A percentile compares a stretch with the other conserved stretches of the same genome.
phyloP scores from a whole-genome alignment of 2,797 vertebrate species.

The Octomys mimax region DNA sequence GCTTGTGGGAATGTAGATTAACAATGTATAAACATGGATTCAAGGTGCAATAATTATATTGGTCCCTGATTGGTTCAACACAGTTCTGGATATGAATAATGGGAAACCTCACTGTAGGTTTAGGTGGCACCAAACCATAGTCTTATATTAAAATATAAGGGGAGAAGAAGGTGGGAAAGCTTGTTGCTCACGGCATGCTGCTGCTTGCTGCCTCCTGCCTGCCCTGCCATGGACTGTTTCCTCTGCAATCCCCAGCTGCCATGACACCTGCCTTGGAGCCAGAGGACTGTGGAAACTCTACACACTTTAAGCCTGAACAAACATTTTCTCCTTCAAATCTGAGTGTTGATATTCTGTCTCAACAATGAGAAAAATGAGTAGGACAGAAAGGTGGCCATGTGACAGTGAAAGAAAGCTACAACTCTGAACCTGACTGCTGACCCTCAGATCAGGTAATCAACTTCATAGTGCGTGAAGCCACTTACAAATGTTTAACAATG shows the following conservation, averaged over 20 bases:
- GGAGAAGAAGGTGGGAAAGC: neutral
- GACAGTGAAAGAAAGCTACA: neutral
- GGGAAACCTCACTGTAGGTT: neutral
- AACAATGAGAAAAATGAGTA: neutral
- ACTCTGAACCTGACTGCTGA: neutral
- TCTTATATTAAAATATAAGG: neutral
- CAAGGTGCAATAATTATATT: neutral
- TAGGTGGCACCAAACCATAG: neutral
- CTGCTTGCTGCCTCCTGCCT: neutral
- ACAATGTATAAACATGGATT: neutral
- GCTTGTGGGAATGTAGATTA: neutral
- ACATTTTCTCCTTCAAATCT: neutral
- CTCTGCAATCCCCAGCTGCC: neutral
- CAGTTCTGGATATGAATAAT: neutral
- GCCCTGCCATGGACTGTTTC: neutral
- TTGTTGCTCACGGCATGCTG: neutral
- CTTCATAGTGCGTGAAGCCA: rapidly evolving
- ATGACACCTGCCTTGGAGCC: no score
- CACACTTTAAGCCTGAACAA: neutral
- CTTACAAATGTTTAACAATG: neutral
- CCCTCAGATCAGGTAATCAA: neutral
- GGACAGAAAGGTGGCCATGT: neutral
- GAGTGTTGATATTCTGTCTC: neutral
- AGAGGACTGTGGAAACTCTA: neutral
- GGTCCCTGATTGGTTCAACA: neutral